phyloP scores from a whole-genome alignment of 2,113 vertebrate species.

The Mus spicilegus region DNA sequence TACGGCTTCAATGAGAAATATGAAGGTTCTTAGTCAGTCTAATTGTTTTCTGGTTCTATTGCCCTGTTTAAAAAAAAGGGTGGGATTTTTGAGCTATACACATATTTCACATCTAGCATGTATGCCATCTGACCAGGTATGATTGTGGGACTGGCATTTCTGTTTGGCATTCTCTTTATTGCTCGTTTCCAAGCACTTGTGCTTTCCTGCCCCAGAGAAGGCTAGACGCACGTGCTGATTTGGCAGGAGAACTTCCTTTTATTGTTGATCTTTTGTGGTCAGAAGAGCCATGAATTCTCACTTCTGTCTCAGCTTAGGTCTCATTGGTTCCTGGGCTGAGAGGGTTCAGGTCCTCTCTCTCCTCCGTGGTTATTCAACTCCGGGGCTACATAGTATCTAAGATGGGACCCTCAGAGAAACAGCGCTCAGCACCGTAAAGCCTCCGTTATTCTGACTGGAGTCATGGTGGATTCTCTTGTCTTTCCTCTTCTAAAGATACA shows the following conservation, averaged over 20 bases:
- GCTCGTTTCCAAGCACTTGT: constrained; percentile 35
- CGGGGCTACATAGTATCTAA: neutral
- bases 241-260: neutral
- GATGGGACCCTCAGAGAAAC: neutral
- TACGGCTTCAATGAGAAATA: constrained; percentile 53
- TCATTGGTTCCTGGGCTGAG: neutral
- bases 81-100: neutral
- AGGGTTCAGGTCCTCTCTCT: neutral
- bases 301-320: neutral
- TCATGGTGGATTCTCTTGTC: neutral
- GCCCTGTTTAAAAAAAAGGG: neutral
- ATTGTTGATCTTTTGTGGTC: neutral
- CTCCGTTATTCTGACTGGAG: neutral
- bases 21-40: neutral
- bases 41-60: neutral
- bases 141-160: neutral
- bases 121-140: neutral
- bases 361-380: neutral
- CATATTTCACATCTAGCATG: neutral
- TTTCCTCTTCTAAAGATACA: constrained; percentile 84
- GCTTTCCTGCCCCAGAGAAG: neutral
- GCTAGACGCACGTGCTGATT: constrained; percentile 16
- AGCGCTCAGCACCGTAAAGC: neutral
- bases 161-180: neutral
- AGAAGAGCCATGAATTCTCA: neutral